These are phyloP conservation scores for Alethe diademata DNA, from an alignment of 2,113 vertebrate species.

Conservation along the genomic window DNA sequence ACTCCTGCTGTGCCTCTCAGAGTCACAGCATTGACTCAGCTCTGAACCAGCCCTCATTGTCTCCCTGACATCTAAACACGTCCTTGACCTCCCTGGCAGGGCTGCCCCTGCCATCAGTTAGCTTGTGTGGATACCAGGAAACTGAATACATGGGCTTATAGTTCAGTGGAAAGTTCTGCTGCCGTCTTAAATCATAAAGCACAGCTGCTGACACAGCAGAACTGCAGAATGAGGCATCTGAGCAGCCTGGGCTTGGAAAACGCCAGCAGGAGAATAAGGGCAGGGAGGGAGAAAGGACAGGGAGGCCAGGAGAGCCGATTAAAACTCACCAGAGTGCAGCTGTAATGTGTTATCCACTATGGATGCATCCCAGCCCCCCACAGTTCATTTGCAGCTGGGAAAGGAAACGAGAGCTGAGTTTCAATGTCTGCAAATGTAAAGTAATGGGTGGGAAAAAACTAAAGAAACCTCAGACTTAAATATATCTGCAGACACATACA, in stretches of 20 bases:
- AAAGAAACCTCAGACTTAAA: neutral
- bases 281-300: neutral
- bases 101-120: neutral
- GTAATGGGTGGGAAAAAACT: neutral
- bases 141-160: neutral
- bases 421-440: neutral
- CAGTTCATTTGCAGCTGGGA: neutral
- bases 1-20: accelerated
- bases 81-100: neutral
- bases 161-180: slow-evolving; percentile 56
- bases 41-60: neutral
- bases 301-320: neutral
- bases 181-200: slow-evolving; percentile 37
- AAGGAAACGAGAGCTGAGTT: neutral
- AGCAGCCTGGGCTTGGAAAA: neutral
- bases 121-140: slow-evolving; percentile 18
- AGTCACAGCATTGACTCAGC: accelerated
- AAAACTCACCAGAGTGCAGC: neutral
- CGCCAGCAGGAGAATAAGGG: neutral
- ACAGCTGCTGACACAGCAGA: slow-evolving; percentile 53
- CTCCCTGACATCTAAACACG: neutral
- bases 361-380: accelerated
- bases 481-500: neutral
- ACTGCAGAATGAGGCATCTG: neutral
- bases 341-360: neutral